Base-by-base conservation (phyloP, 92 coral and sea anemone species). In the Bergia sp. region DNA sequence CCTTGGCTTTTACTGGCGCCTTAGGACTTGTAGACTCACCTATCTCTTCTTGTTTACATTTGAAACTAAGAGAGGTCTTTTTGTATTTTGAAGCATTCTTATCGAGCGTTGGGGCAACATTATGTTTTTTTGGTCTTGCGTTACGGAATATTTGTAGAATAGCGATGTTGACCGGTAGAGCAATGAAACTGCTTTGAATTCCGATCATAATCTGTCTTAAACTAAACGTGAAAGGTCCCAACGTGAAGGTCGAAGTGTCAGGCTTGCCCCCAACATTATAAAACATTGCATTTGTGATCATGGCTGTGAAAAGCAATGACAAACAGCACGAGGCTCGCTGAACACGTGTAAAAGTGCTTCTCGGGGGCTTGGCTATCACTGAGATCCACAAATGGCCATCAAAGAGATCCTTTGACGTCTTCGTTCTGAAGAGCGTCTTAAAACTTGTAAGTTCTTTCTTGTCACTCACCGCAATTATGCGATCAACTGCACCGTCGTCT, bases 221-320 rank as follows among this genome's bases (percentile, higher is more conserved):
- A 64, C 93, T 95, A 69, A 95, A 91, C 21, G 88, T 65, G 8
- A 95, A 65, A 12, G 98, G 98, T 37, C 98, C 98, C 71, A 96
- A 15, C 11, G 87, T 71, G n/a, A 96, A 84, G 3, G 96, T 90
- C 2, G 90, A 90, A 1, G 82, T 84, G 57, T 91, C 89, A 3
- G 97, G 85, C 66, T 72, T 89, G 36, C 92, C 94, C 4, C 94
- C 96, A 37, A 91, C 82, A 84, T 94, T 91, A 47, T 91, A 96
- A 85, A 96, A 96, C 98, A 94, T 96, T 1, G 98, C 98, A 85
- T 92, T 94, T 37, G 96, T 91, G 74, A 96, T 91, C 98, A 96
- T 96, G 36, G 98, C 87, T 23, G 93, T 90, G 64, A 91, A 92
- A 3, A 96, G 90, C 67, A 96, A 77, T 7, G 93, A 94, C 88